Conservation (phyloP, 2,888 invertebrate genomes). For the Kuschelorhynchus macadamiae region DNA sequence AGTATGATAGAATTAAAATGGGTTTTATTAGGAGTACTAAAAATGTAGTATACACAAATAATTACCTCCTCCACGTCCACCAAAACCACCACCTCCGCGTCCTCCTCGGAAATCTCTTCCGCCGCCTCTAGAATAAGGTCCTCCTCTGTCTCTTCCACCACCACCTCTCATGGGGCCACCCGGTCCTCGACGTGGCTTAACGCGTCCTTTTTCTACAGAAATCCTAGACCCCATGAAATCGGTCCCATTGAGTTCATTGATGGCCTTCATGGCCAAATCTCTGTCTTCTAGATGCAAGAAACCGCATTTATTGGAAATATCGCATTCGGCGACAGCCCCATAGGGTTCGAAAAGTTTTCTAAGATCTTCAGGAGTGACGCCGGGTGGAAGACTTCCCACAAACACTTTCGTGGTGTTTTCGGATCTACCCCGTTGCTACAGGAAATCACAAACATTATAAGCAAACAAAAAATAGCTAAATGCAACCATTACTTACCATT, state of each 20-base stretch:
- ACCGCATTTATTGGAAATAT: slow-evolving; percentile 94
- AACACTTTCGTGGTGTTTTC: slow-evolving; percentile 81
- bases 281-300: slow-evolving; percentile 92
- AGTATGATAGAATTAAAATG: too few relatives aligned
- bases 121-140: slow-evolving; percentile 62
- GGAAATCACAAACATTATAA: not conserved
- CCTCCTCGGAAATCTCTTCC: slow-evolving; percentile 54
- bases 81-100: slow-evolving; percentile 40
- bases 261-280: slow-evolving; percentile 86
- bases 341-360: slow-evolving; percentile 87
- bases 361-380: slow-evolving; percentile 87
- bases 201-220: slow-evolving; percentile 86
- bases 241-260: slow-evolving; percentile 83
- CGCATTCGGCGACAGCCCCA: slow-evolving; percentile 92
- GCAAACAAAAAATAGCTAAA: not conserved
- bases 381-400: slow-evolving; percentile 91
- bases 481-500: not conserved
- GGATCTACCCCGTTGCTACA: slow-evolving; percentile 59
- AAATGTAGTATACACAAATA: too few relatives aligned
- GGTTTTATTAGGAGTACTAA: too few relatives aligned
- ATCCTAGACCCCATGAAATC: slow-evolving; percentile 88
- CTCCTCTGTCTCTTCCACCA: slow-evolving; percentile 67
- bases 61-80: slow-evolving; percentile 44
- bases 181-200: slow-evolving; percentile 77
- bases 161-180: slow-evolving; percentile 67